Base-by-base conservation (phyloP, 2,113 vertebrate species). In the Ceyx margarethae region DNA sequence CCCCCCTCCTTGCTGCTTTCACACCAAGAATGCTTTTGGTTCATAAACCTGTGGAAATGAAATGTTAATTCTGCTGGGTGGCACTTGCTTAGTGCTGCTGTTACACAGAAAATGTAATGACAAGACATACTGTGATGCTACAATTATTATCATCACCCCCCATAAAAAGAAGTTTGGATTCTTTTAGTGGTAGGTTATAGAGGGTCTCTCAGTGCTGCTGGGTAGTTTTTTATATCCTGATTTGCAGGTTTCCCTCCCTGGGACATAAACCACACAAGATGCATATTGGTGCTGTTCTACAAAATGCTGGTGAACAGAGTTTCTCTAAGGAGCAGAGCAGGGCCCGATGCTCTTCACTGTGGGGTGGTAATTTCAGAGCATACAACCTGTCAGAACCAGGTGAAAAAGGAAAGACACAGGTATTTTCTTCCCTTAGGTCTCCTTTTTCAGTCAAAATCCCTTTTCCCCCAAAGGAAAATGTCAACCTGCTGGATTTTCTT, bases 401-500 rank as follows among this genome's bases (percentile, higher is more conserved):
- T 29, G 19, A 76, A 81, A 50, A 20, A 28, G 69, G 58, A 25
- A n/a, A 5, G 0, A 6, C 1, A 7, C 0, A 2, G 45, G 6
- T 15, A 2, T 61, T 76, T 79, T 66, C 51, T 80, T 68, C 45
- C 43, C 56, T 31, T 4, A 2, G 10, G 3, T 37, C 13, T 60
- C 25, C 13, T 42, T 69, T 81, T 81, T 50, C 2, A 29, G 18
- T 23, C 31, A 73, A 66, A 81, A 90, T 17, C 28, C 42, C 17
- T 26, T 29, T 40, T 5, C 7, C 19, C 15, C 22, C 15, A 31
- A 37, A 71, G 68, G 65, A 33, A 60, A 51, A 26, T 5, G 6
- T 0, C 33, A 26, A 35, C 35, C 18, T 0, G 0, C 22, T 78
- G 53, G 25, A 17, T 20, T 46, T 64, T 2, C 6, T 35, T 64